Percentiles rank a stretch among this genome's conserved stretches.
phyloP scores from a whole-genome alignment of 2,113 vertebrate species.

The Centrocercus urophasianus region DNA sequence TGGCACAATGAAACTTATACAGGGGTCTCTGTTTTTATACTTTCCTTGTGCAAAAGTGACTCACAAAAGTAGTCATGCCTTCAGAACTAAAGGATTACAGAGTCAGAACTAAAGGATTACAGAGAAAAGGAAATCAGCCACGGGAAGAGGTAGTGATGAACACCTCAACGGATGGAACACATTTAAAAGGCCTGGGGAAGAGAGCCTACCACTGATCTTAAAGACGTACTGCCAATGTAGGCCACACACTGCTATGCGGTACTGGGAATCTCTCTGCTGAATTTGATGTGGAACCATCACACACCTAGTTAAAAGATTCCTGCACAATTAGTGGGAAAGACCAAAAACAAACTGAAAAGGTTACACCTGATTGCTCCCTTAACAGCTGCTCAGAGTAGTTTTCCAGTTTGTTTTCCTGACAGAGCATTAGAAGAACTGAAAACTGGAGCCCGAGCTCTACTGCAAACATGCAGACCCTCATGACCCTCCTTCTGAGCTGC shows the following conservation, averaged over 20 bases:
- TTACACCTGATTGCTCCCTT: background rate
- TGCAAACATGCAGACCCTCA: background rate
- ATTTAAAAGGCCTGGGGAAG: background rate
- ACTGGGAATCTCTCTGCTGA: background rate
- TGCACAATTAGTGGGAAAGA: background rate
- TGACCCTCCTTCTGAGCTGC: background rate
- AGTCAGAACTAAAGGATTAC: background rate
- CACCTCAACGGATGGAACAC: accelerated
- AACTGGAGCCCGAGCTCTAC: background rate
- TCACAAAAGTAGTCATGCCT: background rate
- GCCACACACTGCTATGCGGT: background rate
- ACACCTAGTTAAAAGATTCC: background rate
- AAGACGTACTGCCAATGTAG: background rate
- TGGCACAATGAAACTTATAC: background rate
- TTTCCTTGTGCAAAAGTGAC: background rate
- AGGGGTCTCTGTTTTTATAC: background rate
- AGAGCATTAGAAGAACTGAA: background rate
- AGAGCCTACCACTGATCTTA: background rate
- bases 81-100: background rate
- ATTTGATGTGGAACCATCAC: background rate
- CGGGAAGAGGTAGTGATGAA: background rate
- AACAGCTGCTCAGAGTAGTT: background rate
- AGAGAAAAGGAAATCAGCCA: background rate
- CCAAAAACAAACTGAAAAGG: background rate
- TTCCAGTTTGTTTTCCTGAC: background rate